Evolutionary conservation across 2,113 vertebrate species (phyloP), one percentile per base, ranked within the genome.

Genomic region (Rutilus rutilus): DNA sequence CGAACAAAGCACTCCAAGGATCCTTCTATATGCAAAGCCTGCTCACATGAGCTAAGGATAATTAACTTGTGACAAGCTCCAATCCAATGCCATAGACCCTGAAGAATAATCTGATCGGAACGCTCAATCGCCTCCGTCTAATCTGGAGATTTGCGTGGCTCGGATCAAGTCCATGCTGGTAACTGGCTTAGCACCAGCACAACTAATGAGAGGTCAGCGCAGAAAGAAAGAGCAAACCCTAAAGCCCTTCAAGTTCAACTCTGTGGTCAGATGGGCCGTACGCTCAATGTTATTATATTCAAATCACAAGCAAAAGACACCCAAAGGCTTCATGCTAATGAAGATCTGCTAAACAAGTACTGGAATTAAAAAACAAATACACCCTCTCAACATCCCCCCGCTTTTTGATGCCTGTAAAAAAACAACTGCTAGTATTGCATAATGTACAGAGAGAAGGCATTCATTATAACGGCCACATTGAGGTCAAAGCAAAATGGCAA

Each of bases 21-120:
- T 64, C 60, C 1, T 57, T 30, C 7, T n/a, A 30, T n/a, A 54
- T 19, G n/a, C 45, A 78, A 82, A 69, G 50, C 57, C 71, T 69
- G 42, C 50, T 77, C 78, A 87, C 47, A 83, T 83, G 65, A 89
- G 71, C 57, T n/a, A 36, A 39, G 39, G 77, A 87, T 87, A 84
- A 86, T 89, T 89, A 71, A 76, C 82, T 82, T 83, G 65, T 77
- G 71, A 83, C 50, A 69, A 45, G 39, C 65, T 57, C 79, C 59
- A 84, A 82, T 77, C 86, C 84, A 30, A 14, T 30, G 69, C 47
- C 60, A 79, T 80, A 76, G 25, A 50, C 80, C 59, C 86, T 54
- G 78, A 87, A 64, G 71, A 77, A 77, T 87, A 89, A 89, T 87
- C 86, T 86, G 81, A 71, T 77, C 30, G 1, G 27, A 86, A 71